A percentile compares a stretch with the other conserved stretches of the same genome.
Conservation (phyloP, 2,113 vertebrate genomes). For the Calyptomena viridis region DNA sequence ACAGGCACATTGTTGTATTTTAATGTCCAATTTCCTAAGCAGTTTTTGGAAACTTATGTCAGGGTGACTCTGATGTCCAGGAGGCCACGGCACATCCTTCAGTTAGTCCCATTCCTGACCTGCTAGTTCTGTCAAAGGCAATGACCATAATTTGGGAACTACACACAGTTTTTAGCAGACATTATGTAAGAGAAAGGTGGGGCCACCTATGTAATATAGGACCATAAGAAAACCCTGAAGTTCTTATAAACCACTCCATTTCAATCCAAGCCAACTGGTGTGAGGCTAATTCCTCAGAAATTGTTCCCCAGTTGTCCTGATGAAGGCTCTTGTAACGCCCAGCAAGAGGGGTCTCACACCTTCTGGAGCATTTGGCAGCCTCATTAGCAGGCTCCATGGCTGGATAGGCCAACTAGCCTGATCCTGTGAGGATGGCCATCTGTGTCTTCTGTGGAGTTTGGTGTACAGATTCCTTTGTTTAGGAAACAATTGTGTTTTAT, state of each 20-base stretch:
- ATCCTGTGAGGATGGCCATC: neutral
- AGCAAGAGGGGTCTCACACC: neutral
- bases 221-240: neutral
- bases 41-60: neutral
- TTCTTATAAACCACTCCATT: neutral
- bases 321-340: neutral
- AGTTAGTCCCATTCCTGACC: neutral
- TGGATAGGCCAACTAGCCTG: neutral
- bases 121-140: neutral
- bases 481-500: neutral
- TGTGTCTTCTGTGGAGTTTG: neutral
- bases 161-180: neutral
- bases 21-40: neutral
- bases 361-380: neutral
- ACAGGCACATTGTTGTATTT: neutral
- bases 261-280: neutral
- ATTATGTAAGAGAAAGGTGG: neutral
- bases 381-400: fast-evolving
- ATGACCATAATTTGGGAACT: neutral
- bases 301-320: neutral
- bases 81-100: neutral
- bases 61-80: neutral
- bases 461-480: neutral
- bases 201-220: neutral
- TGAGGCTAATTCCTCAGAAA: neutral